phyloP scores from a whole-genome alignment of 2,888 invertebrate genomes.

The Calephelis perditalis region DNA sequence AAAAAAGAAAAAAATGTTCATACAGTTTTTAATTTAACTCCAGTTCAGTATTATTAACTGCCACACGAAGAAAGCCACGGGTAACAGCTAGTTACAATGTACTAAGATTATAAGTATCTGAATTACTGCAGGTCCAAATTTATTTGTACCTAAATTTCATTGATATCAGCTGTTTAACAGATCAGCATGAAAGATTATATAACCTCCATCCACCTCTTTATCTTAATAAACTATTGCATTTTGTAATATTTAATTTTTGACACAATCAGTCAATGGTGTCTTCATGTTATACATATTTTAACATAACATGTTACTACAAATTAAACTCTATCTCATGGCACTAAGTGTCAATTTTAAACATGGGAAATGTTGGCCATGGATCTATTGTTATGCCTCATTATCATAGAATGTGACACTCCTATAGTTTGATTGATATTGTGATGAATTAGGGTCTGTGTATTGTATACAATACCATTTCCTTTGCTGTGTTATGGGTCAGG shows the following conservation, averaged over 20 bases:
- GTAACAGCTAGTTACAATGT: too few relatives aligned
- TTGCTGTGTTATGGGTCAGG: not conserved
- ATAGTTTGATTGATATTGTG: constrained; percentile 26
- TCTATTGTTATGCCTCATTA: constrained; percentile 18
- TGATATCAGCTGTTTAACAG: too few relatives aligned
- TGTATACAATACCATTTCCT: constrained; percentile 1
- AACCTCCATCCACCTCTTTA: too few relatives aligned
- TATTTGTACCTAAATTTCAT: too few relatives aligned
- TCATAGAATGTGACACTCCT: constrained; percentile 35
- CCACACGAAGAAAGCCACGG: too few relatives aligned
- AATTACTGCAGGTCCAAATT: too few relatives aligned
- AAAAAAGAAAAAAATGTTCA: too few relatives aligned
- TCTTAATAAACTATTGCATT: too few relatives aligned
- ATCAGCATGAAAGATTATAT: too few relatives aligned
- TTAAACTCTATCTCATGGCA: not conserved
- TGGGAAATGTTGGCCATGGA: constrained; percentile 3
- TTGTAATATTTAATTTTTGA: not conserved
- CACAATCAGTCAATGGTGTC: constrained; percentile 5
- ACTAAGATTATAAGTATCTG: too few relatives aligned
- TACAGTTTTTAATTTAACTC: too few relatives aligned
- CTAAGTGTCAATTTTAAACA: not conserved
- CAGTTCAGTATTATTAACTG: too few relatives aligned
- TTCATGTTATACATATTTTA: not conserved
- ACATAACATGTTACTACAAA: not conserved
- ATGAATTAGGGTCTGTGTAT: constrained; percentile 17